Evolutionary conservation across 2,888 invertebrate genomes (phyloP).

Genomic region (Drosophila subquinaria): DNA sequence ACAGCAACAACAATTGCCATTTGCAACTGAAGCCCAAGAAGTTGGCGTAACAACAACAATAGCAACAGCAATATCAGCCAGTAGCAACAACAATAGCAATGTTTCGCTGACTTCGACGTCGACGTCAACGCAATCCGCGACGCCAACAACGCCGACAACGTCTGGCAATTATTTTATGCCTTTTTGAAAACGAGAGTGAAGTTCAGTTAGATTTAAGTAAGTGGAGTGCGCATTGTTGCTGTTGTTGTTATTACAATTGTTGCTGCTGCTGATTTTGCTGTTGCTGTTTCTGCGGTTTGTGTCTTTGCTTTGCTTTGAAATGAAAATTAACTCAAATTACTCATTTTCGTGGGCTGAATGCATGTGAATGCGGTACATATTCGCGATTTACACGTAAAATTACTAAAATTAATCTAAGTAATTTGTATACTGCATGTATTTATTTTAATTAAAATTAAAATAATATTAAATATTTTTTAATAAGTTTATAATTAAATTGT

Average conservation of each 20-base stretch:
- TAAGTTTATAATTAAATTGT: too few species aligned
- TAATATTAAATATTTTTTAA: background rate
- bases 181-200: constrained; percentile 77
- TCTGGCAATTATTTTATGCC: constrained; percentile 64
- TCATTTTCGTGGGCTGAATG: constrained; percentile 41
- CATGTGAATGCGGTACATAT: constrained; percentile 4
- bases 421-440: background rate
- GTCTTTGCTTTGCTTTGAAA: constrained; percentile 45
- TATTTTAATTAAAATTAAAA: background rate
- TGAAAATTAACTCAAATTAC: constrained; percentile 35
- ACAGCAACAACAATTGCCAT: constrained; percentile 47
- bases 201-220: constrained; percentile 63
- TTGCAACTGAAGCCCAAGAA: constrained; percentile 70
- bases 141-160: constrained; percentile 35
- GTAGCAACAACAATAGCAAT: background rate
- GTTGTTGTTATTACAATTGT: constrained; percentile 13
- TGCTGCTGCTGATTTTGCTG: background rate
- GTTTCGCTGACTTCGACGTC: constrained; percentile 8
- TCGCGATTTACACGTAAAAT: background rate
- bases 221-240: constrained; percentile 37
- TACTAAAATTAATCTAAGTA: background rate
- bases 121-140: background rate
- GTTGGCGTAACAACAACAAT: constrained; percentile 46
- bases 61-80: constrained; percentile 26
- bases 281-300: constrained; percentile 51